A percentile compares a stretch with the other conserved stretches of the same genome.
Conservation (phyloP, 2,888 invertebrate species). For the Griposia aprilina region DNA sequence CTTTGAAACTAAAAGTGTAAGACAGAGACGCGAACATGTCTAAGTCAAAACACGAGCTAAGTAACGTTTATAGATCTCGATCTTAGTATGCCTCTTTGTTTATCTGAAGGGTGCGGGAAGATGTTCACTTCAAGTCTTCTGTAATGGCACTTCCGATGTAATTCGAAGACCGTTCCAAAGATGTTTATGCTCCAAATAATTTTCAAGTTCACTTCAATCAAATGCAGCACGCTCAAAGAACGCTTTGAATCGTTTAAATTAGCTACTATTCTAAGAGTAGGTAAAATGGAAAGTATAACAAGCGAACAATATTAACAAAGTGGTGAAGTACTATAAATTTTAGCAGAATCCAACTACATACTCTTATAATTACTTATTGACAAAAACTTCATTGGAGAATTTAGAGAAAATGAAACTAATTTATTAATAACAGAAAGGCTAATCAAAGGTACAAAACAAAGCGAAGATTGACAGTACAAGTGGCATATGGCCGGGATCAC, state of each 20-base stretch:
- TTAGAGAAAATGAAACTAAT: not conserved
- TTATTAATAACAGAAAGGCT: not conserved
- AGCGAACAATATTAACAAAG: slow-evolving; percentile 56
- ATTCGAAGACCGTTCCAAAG: slow-evolving; percentile 68
- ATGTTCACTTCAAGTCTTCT: slow-evolving; percentile 78
- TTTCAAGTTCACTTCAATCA: slow-evolving; percentile 51
- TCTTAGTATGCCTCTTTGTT: slow-evolving; percentile 82
- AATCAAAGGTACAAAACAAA: slow-evolving; percentile 1
- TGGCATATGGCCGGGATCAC: slow-evolving; percentile 51
- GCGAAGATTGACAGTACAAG: slow-evolving; percentile 26
- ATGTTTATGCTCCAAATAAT: slow-evolving; percentile 62
- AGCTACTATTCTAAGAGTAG: slow-evolving; percentile 64
- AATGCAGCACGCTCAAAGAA: slow-evolving; percentile 28
- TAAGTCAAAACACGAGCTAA: not conserved
- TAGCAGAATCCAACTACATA: slow-evolving; percentile 12
- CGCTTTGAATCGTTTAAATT: slow-evolving; percentile 47
- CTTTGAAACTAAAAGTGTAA: not conserved
- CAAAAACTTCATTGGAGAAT: not conserved
- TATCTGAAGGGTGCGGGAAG: slow-evolving; percentile 83
- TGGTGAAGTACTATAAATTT: slow-evolving; percentile 39
- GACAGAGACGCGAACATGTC: not conserved
- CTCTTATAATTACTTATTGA: slow-evolving; percentile 8
- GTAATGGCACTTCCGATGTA: slow-evolving; percentile 76
- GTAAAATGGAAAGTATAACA: slow-evolving; percentile 66
- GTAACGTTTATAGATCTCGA: slow-evolving; percentile 9